phyloP scores from a whole-genome alignment of 2,113 vertebrate genomes.

The Vulpes vulpes region DNA sequence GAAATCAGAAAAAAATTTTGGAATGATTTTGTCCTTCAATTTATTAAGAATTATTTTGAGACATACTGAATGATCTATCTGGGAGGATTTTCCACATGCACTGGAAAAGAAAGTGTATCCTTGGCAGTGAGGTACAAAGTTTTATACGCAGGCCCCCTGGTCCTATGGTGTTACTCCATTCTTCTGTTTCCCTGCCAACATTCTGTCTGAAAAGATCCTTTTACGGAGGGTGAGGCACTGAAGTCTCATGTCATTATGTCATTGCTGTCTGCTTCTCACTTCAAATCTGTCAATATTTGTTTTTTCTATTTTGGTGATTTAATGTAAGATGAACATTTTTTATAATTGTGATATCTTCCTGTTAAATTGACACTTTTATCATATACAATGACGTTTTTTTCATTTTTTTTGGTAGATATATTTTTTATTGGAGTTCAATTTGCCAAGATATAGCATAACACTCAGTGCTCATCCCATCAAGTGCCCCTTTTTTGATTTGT shows the following conservation, averaged over 20 bases:
- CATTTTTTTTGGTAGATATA: too few species aligned
- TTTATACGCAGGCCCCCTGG: background rate
- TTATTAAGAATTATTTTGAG: too few species aligned
- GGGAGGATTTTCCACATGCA: background rate
- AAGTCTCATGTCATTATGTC: background rate
- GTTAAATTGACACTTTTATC: background rate
- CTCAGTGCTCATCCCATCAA: too few species aligned
- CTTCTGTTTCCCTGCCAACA: background rate
- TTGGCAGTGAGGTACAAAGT: background rate
- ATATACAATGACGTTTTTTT: background rate
- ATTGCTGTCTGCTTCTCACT: background rate
- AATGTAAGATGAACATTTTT: background rate
- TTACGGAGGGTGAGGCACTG: background rate
- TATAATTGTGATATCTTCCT: background rate
- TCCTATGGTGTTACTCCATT: background rate
- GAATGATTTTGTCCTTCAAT: too few species aligned
- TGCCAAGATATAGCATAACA: too few species aligned
- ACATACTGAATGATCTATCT: too few species aligned
- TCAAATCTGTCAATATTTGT: background rate
- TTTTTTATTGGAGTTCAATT: too few species aligned
- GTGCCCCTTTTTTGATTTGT: background rate
- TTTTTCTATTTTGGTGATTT: background rate
- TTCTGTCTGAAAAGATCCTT: background rate
- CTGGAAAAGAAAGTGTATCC: background rate
- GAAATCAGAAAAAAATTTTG: too few species aligned